Evolutionary conservation across 2,888 invertebrate species (phyloP), one percentile per base, ranked within the genome.

Genomic region (Nasonia oneida): DNA sequence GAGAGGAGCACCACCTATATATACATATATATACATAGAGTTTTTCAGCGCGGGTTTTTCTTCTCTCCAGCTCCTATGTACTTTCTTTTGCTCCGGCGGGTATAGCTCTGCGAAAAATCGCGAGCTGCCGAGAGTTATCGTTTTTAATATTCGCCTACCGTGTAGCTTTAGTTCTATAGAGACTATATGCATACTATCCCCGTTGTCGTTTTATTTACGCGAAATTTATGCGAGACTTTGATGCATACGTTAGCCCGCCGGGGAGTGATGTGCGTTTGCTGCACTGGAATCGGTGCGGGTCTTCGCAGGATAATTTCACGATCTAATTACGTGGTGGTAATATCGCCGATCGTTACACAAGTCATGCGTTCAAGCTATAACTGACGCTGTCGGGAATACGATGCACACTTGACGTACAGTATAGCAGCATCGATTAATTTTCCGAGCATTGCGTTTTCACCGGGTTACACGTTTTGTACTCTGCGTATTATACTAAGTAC

Each of bases 51-150:
- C n/a, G 1, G 1, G n/a, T 47, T 47, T 47, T 47, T 33, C 3
- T 14, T 12, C 14, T 14, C 8, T 67, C 53, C 10, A 23, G 8
- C 12, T 8, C 3, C 8, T 29, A 29, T 29, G 33, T 29, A 67
- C 29, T 33, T 67, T 67, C 29, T 33, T 33, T 29, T 67, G 29
- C 67, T 61, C 8, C 33, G 67, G 8, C 33, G 67, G 1, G 29
- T 29, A 29, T 29, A 67, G 67, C 67, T 29, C 29, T n/a, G 29
- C 29, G 67, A 67, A 67, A 67, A 67, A 67, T 67, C 67, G 67
- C 33, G 67, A 33, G 33, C 29, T 1, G 29, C 29, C 33, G 33
- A 67, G 67, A 67, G 33, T 67, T 67, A 67, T 67, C 67, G 67
- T 67, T 67, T 67, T 67, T 33, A 67, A 67, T 67, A 67, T 67